Percentiles rank a stretch among this genome's conserved stretches.
phyloP scores from a whole-genome alignment of 2,113 vertebrate genomes.

The Datnioides undecimradiatus region DNA sequence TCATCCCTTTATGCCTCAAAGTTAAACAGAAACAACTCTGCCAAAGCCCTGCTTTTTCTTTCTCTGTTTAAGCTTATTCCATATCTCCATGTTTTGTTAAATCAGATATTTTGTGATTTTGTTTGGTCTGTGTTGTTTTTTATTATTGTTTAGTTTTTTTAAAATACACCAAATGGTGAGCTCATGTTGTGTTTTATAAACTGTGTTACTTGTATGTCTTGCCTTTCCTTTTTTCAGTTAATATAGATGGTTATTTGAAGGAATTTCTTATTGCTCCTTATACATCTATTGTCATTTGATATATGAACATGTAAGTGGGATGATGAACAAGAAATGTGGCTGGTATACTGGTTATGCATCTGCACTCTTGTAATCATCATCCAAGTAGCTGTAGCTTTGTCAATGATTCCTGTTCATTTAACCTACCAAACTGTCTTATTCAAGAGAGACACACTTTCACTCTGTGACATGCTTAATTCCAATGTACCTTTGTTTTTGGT shows the following conservation, averaged over 20 bases:
- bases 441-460: constrained; percentile 6
- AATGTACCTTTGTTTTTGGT: constrained; percentile 34
- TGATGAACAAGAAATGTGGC: constrained; percentile 27
- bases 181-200: constrained; percentile 24
- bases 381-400: constrained; percentile 21
- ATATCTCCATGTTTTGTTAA: constrained; percentile 8
- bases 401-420: constrained; percentile 53
- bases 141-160: constrained; percentile 10
- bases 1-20: background rate
- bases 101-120: constrained; percentile 10
- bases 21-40: background rate
- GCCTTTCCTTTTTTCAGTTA: background rate
- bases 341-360: constrained; percentile 64
- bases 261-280: constrained; percentile 1
- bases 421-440: constrained; percentile 29
- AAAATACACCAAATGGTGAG: constrained; percentile 19
- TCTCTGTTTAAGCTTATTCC: background rate
- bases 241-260: constrained; percentile 22
- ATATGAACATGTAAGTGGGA: constrained; percentile 4
- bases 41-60: constrained; percentile 21
- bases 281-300: constrained; percentile 27
- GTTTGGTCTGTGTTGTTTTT: background rate
- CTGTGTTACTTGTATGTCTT: background rate
- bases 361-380: constrained; percentile 45
- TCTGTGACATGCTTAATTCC: constrained; percentile 41